Conservation (phyloP, 2,113 vertebrate species). For the Axis porcinus region DNA sequence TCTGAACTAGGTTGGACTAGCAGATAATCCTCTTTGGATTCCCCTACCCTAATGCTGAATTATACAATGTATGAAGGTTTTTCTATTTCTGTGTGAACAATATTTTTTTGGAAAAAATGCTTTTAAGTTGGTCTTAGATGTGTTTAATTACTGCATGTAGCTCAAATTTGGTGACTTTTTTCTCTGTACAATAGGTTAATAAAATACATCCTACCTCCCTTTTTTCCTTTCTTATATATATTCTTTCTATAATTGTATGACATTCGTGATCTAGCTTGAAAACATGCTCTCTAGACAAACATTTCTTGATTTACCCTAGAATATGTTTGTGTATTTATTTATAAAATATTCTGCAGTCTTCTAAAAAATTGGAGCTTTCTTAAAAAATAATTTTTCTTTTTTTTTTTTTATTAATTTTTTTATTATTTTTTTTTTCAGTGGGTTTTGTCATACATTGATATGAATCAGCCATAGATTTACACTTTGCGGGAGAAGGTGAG, state of each 20-base stretch:
- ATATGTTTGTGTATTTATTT: not conserved
- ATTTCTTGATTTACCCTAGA: not conserved
- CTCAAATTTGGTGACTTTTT: not conserved
- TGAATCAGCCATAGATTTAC: too few species aligned
- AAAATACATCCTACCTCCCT: not conserved
- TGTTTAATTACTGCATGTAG: not conserved
- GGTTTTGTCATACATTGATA: too few species aligned
- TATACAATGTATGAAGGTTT: not conserved
- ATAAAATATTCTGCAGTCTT: not conserved
- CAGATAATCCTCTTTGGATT: not conserved
- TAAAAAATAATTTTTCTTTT: not conserved
- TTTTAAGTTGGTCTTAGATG: not conserved
- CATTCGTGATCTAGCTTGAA: not conserved
- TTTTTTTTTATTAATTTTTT: too few species aligned
- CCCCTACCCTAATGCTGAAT: not conserved
- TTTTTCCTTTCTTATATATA: not conserved
- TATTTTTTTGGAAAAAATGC: not conserved
- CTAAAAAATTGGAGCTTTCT: not conserved
- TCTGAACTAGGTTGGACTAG: not conserved
- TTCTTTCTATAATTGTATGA: not conserved
- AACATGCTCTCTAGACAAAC: not conserved
- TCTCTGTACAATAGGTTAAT: not conserved
- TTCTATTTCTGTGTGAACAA: not conserved
- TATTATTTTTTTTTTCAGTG: too few species aligned
- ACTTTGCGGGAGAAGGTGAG: too few species aligned